Evolutionary conservation across 2,113 vertebrate genomes (phyloP).

Genomic region (Dasyprocta punctata): DNA sequence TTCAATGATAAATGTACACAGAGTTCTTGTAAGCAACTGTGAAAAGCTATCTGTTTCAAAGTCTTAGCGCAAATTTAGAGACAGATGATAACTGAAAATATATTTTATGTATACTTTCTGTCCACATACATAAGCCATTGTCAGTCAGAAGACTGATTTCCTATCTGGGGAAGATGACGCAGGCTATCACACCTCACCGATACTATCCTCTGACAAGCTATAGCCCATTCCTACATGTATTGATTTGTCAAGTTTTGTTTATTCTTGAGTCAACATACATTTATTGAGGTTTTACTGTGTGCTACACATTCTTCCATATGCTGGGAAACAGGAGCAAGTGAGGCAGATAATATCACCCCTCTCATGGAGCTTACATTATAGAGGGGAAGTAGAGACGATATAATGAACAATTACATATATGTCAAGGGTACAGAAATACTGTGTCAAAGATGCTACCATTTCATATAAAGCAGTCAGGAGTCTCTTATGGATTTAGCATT

Average conservation of each 20-base stretch:
- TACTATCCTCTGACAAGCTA: not conserved
- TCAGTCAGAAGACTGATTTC: not conserved
- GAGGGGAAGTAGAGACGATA: not conserved
- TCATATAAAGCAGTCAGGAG: not conserved
- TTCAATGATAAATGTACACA: not conserved
- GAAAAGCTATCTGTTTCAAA: slow-evolving; percentile 8
- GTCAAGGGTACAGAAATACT: not conserved
- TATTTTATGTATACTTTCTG: not conserved
- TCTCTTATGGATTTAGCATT: not conserved
- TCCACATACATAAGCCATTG: not conserved
- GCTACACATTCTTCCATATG: not conserved
- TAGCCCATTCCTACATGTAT: not conserved
- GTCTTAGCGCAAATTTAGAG: not conserved
- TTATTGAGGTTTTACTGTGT: not conserved
- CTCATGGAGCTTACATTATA: not conserved
- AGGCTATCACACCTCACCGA: not conserved
- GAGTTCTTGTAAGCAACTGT: not conserved
- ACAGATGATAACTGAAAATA: slow-evolving; percentile 11
- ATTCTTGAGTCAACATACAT: not conserved
- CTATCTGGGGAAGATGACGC: not conserved
- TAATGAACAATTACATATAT: not conserved
- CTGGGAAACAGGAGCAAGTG: not conserved
- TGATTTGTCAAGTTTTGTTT: not conserved
- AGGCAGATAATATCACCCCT: not conserved
- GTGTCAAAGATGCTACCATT: not conserved